Evolutionary conservation across 2,888 invertebrate species (phyloP), one percentile per base, ranked within the genome.

Genomic region (Macaria notata): DNA sequence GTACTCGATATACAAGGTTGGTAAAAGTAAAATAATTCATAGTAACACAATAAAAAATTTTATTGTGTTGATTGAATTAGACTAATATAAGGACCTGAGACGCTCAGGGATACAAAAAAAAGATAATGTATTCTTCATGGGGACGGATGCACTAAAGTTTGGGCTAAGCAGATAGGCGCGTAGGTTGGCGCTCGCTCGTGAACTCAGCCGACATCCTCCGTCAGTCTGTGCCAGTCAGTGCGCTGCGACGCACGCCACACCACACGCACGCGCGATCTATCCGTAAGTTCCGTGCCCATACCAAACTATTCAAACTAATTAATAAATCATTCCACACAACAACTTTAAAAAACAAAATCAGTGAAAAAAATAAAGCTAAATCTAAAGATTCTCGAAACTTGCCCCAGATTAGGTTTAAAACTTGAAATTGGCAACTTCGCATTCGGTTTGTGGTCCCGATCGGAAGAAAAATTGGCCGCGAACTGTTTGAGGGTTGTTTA

Each of bases 211-310:
- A 36, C 33, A 7, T 41, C 8, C 41, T n/a, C 41, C 8, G 9
- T 69, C 80, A 81, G 84, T 84, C 73, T 66, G 75, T 78, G 71
- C 55, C 70, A 76, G 81, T 61, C 71, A 81, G 82, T 70, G 76
- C 81, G 74, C 62, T 56, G 69, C 77, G 71, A 69, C 84, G 86
- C 78, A 78, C 79, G 77, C 72, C 65, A 60, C 68, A 61, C 69
- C 65, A 61, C 72, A 71, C 72, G 71, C 77, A 73, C 77, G 70
- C 63, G 70, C 70, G 67, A 65, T 58, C 66, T 65, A 60, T 65
- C 78, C 79, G 88, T 88, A 88, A 89, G 88, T 88, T 84, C 74
- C 81, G 85, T 82, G 86, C 78, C 73, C 75, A 73, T 76, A 75
- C 75, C 51, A 73, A 79, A 74, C 76, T 75, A 76, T 75, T 72